Base-by-base conservation (phyloP, 2,113 vertebrate genomes). In the Daphoenositta chrysoptera region DNA sequence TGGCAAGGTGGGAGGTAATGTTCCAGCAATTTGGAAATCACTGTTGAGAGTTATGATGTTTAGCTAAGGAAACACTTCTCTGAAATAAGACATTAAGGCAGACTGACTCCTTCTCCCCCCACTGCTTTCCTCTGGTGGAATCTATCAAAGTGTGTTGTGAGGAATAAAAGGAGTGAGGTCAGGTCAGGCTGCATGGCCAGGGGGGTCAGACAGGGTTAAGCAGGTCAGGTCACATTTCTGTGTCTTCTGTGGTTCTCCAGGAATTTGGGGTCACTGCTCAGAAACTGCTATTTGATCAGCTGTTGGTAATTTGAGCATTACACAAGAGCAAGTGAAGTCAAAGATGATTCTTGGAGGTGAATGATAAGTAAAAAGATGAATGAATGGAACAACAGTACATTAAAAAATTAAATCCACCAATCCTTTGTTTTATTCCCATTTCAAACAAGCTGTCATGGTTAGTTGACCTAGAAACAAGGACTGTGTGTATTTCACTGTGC, bases 251-350 rank as follows among this genome's bases (percentile, higher is more conserved):
- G 77, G 92, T 63, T 97, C 97, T 95, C 77, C 78, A 90, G 72
- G 65, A 69, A 92, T 96, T 23, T 73, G 76, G 95, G 97, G 95
- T 97, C 96, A 93, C 88, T 86, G 83, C 94, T 95, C 66, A 56
- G 83, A 84, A 97, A 94, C 48, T 87, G 87, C 94, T 98, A 85
- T 98, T 98, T 98, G 96, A 97, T 98, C 98, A 98, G 98, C 98
- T 97, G 97, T 90, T 97, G 97, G 97, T 96, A 98, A 98, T 98
- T 98, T 96, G 95, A 97, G 93, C 95, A 77, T 97, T 96, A 90
- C 91, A 96, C 96, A 85, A 95, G 94, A 95, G 96, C 93, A 95
- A 96, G 95, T 92, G 94, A 96, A 96, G 97, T 97, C 96, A 81
- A 68, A 97, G 97, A 91, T 91, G 95, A 94, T 97, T 97, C 96